A percentile compares a stretch with the other conserved stretches of the same genome.
Evolutionary conservation across 1,140 invertebrate species (phyloP).

Genomic region (Bombus consobrinus): DNA sequence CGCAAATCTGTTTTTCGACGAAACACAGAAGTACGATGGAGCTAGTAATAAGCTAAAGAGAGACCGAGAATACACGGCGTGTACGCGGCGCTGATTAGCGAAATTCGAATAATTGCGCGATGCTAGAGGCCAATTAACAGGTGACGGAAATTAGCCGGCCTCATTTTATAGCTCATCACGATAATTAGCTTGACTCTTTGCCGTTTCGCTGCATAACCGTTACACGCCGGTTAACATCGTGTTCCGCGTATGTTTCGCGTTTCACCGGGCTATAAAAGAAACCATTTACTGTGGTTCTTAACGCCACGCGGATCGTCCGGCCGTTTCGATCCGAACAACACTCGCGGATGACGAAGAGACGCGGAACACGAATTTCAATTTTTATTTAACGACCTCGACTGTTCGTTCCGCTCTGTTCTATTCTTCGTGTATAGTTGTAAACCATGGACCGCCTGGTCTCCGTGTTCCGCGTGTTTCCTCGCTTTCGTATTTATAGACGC

Average conservation of each 20-base stretch:
- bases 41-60: slow-evolving; percentile 26
- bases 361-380: background rate
- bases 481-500: background rate
- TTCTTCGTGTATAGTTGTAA: background rate
- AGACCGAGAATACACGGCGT: background rate
- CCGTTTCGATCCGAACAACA: background rate
- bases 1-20: slow-evolving; percentile 30
- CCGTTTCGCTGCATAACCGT: slow-evolving; percentile 34
- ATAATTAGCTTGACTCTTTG: slow-evolving; percentile 61
- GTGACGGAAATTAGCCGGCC: slow-evolving; percentile 54
- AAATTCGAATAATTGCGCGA: slow-evolving; percentile 60
- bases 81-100: slow-evolving; percentile 46
- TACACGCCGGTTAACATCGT: background rate
- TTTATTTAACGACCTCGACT: background rate
- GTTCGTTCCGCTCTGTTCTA: no score
- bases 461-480: background rate
- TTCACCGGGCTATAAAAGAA: slow-evolving; percentile 14
- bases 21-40: background rate
- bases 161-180: slow-evolving; percentile 48
- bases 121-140: slow-evolving; percentile 56
- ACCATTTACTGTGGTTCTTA: slow-evolving; percentile 17
- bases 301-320: background rate
- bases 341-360: slow-evolving; percentile 14
- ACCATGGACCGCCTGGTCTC: background rate
- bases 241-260: slow-evolving; percentile 14